These are phyloP conservation scores for Gambelia wislizenii DNA, from an alignment of 2,797 vertebrate species.

Conservation along the genomic window DNA sequence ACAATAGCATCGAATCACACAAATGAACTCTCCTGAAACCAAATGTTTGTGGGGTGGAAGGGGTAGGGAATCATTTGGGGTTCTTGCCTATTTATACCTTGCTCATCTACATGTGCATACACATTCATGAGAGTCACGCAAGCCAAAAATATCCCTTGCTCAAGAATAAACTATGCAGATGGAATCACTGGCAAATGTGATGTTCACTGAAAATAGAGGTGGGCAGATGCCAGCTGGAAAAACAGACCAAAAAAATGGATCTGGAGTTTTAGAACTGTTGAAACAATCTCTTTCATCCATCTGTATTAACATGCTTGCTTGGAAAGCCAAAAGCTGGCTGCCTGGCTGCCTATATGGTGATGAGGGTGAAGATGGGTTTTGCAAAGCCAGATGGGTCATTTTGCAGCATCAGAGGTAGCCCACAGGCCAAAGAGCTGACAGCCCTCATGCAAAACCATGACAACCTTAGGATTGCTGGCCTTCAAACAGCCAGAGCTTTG, in stretches of 20 bases:
- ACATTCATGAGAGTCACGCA: constrained; percentile 13
- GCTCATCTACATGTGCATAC: neutral
- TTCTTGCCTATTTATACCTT: constrained; percentile 17
- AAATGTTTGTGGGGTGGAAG: neutral
- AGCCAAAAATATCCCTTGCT: constrained; percentile 20
- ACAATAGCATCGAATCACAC: neutral
- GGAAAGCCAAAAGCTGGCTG: neutral
- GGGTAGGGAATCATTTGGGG: neutral
- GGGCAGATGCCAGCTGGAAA: constrained; percentile 42
- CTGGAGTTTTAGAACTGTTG: constrained; percentile 10
- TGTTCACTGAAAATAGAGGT: neutral
- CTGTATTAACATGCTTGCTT: constrained; percentile 12
- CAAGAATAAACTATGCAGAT: constrained; percentile 57
- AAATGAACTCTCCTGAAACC: neutral
- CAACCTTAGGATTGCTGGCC: constrained; percentile 19
- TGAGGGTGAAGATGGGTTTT: neutral
- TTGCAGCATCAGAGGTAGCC: neutral
- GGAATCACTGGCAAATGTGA: constrained; percentile 43
- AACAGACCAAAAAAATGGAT: neutral
- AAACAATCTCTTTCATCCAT: constrained; percentile 10
- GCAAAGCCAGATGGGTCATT: constrained; percentile 8
- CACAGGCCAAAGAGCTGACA: constrained; percentile 22
- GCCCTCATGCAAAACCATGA: constrained; percentile 18
- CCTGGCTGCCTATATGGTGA: neutral
- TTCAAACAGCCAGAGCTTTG: constrained; percentile 11